These are phyloP conservation scores for Corythornis cristatus DNA, from an alignment of 2,113 vertebrate genomes.

Conservation along the genomic window DNA sequence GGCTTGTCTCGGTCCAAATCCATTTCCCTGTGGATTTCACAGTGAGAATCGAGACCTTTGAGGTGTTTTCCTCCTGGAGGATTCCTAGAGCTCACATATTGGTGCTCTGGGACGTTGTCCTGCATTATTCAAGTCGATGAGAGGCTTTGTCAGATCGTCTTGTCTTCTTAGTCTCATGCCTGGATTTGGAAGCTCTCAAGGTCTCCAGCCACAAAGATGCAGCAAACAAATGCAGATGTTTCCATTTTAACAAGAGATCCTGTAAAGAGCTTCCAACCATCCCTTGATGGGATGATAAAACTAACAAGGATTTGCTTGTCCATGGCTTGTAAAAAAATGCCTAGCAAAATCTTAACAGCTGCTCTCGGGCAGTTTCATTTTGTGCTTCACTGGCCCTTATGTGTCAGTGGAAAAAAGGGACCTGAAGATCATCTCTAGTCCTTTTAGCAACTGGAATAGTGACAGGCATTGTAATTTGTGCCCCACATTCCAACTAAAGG, in stretches of 20 bases:
- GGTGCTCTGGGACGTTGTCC: not conserved
- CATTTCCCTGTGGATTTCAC: not conserved
- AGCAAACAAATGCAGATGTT: not conserved
- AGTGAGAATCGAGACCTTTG: not conserved
- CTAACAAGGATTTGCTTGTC: conserved; percentile 34
- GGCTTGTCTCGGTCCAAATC: not conserved
- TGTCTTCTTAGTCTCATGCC: not conserved
- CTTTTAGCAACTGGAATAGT: not conserved
- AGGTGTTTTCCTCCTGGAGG: not conserved
- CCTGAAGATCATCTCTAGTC: not conserved
- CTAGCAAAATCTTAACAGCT: too few species aligned
- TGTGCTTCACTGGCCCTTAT: not conserved
- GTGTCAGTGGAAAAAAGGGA: not conserved
- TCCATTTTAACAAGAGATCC: not conserved
- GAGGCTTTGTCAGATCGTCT: not conserved
- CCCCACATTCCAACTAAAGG: not conserved
- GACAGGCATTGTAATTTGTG: accelerated
- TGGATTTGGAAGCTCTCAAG: not conserved
- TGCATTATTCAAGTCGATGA: accelerated
- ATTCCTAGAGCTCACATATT: not conserved
- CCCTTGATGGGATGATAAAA: not conserved
- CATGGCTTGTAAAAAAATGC: conserved; percentile 48
- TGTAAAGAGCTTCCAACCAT: not conserved
- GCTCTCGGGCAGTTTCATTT: not conserved
- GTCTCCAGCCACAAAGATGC: not conserved